Conservation (phyloP, 2,113 vertebrate species). For the Progne subis region DNA sequence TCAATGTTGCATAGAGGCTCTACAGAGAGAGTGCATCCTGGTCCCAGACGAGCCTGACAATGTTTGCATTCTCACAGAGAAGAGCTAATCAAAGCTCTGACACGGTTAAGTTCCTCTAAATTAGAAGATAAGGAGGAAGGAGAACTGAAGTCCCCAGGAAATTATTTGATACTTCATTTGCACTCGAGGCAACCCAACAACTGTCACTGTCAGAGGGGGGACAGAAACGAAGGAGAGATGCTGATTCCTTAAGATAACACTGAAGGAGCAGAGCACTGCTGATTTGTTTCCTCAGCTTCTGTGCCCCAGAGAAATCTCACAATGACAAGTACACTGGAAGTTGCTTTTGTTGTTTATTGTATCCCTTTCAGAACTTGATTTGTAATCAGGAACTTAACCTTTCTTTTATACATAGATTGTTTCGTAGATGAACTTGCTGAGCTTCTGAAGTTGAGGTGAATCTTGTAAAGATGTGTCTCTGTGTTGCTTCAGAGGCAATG, state of each 20-base stretch:
- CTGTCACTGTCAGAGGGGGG: not conserved
- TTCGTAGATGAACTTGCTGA: not conserved
- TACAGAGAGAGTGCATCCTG: not conserved
- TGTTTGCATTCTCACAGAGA: slow-evolving; percentile 11
- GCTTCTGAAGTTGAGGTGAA: not conserved
- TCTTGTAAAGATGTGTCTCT: not conserved
- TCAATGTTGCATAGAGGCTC: not conserved
- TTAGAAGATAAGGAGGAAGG: slow-evolving; percentile 66
- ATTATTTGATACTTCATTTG: slow-evolving; percentile 52
- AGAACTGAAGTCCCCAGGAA: slow-evolving; percentile 55
- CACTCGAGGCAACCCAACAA: slow-evolving; percentile 21
- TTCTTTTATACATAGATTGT: not conserved
- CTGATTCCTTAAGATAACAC: slow-evolving; percentile 25
- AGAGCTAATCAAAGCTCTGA: slow-evolving; percentile 58
- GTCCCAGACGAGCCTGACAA: not conserved
- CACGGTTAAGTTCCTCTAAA: slow-evolving; percentile 60
- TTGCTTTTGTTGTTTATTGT: slow-evolving; percentile 19
- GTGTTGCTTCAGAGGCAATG: fast-evolving
- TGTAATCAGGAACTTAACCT: slow-evolving; percentile 41
- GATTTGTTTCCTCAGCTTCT: slow-evolving; percentile 9
- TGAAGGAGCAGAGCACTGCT: not conserved
- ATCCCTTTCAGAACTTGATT: slow-evolving; percentile 5
- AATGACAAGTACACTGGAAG: slow-evolving; percentile 33
- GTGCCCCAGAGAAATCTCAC: slow-evolving; percentile 46
- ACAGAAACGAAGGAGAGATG: not conserved